Percentiles rank a stretch among this genome's conserved stretches.
These are phyloP conservation scores for Dicrostonyx torquatus DNA, from an alignment of 2,797 vertebrate species.

Conservation along the genomic window DNA sequence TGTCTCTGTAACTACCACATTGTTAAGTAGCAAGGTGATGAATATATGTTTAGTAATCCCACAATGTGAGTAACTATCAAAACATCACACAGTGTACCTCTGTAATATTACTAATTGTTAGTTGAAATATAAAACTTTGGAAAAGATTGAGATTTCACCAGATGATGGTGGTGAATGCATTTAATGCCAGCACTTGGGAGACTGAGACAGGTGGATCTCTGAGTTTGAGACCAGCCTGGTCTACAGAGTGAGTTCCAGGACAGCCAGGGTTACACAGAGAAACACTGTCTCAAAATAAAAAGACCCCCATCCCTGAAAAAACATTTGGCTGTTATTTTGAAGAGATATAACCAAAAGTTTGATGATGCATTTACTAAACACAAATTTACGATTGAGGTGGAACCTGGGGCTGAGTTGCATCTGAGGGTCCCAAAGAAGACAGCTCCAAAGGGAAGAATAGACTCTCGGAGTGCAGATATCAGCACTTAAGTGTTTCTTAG, in stretches of 20 bases:
- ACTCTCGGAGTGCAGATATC: background rate
- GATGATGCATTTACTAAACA: background rate
- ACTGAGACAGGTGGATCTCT: background rate
- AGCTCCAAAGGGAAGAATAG: background rate
- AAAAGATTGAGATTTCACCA: background rate
- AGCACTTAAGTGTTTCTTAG: background rate
- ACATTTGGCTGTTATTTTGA: background rate
- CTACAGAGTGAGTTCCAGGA: background rate
- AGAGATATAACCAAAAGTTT: background rate
- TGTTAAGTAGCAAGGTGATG: background rate
- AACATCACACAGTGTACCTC: background rate
- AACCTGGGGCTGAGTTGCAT: background rate
- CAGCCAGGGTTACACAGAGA: background rate
- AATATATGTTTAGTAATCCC: background rate
- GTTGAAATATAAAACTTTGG: background rate
- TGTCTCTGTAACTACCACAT: background rate
- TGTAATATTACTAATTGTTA: background rate
- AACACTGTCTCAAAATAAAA: background rate
- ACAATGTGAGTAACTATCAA: background rate
- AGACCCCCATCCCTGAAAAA: background rate
- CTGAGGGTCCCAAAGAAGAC: background rate
- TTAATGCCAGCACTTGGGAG: background rate
- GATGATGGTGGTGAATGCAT: background rate
- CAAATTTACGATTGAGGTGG: background rate
- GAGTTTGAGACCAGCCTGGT: background rate